Evolutionary conservation across 2,888 invertebrate species (phyloP), one percentile per base, ranked within the genome.

Genomic region (Drosophila prostipennis): DNA sequence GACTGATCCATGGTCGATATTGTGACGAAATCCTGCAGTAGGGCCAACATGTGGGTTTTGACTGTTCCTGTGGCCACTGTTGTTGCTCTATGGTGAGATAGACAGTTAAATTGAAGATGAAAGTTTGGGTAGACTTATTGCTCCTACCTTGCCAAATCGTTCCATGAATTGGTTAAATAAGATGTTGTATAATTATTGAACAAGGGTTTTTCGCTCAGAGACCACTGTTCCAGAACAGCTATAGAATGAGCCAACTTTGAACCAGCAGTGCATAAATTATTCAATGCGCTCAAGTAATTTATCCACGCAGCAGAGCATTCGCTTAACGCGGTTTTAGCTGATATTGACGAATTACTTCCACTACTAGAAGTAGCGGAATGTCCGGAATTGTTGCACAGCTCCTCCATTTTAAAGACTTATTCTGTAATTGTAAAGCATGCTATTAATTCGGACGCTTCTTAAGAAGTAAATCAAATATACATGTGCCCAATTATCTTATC

Each of bases 31-130:
- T 94, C 94, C 83, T 94, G 94, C 82, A 95, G 92, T 3, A 94
- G 93, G 36, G 94, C 93, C 19, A 94, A 93, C 52, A 95, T 94
- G 79, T 95, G 94, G 64, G 93, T 93, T 89, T 94, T 94, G 1
- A 95, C 94, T 0, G 94, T 94, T 71, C 94, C 93, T 73, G 94
- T 94, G 16, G 95, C 95, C 59, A 94, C 93, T 43, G 93, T 93
- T 3, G 95, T 94, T 1, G 94, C 94, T 88, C 93, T 80, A 14
- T 26, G 32, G 16, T 19, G 26, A 36, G 1, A 34, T 8, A 10
- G 6, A 6, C 14, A 34, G 45, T 52, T 55, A 39, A 11, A 13
- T 32, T 34, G 13, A 16, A 29, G 14, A 6, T 6, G 7, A 5
- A 4, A n/a, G 34, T 36, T 16, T 32, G 2, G 16, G 14, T 3